Evolutionary conservation across 2,888 invertebrate genomes (phyloP).

Genomic region (Stenolophus ochropezus): DNA sequence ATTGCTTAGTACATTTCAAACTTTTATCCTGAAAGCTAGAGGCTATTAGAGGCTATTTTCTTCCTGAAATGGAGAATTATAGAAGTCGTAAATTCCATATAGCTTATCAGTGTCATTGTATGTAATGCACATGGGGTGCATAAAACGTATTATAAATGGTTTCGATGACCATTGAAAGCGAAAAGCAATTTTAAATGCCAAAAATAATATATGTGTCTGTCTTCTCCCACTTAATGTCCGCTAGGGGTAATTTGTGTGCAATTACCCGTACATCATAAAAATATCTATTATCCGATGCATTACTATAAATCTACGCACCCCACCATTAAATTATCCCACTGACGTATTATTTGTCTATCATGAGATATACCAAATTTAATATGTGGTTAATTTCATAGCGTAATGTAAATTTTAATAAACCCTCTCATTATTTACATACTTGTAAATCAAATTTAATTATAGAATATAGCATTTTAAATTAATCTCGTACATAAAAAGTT

Average conservation of each 20-base stretch:
- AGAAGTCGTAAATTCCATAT: background rate
- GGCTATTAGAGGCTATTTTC: too few relatives aligned
- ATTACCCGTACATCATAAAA: constrained; percentile 13
- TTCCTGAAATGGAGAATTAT: too few relatives aligned
- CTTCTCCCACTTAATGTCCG: background rate
- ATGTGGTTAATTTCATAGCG: background rate
- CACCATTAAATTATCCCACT: background rate
- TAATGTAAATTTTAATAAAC: background rate
- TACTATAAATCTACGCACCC: background rate
- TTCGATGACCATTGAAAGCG: background rate
- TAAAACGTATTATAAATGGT: background rate
- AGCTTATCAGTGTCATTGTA: background rate
- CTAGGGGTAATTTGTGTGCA: constrained; percentile 2
- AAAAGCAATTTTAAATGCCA: constrained; percentile 24
- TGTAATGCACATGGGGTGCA: background rate
- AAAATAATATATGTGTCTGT: constrained; percentile 26
- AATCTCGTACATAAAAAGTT: too few relatives aligned
- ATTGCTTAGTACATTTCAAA: too few relatives aligned
- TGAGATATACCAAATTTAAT: background rate
- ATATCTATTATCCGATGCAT: background rate
- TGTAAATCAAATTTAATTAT: too few relatives aligned
- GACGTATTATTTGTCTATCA: background rate
- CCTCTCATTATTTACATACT: too few relatives aligned
- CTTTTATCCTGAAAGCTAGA: too few relatives aligned
- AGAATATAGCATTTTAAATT: too few relatives aligned